A percentile compares a stretch with the other conserved stretches of the same genome.
These are phyloP conservation scores for Lucilia cuprina DNA, from an alignment of 1,140 invertebrate species.

Conservation along the genomic window DNA sequence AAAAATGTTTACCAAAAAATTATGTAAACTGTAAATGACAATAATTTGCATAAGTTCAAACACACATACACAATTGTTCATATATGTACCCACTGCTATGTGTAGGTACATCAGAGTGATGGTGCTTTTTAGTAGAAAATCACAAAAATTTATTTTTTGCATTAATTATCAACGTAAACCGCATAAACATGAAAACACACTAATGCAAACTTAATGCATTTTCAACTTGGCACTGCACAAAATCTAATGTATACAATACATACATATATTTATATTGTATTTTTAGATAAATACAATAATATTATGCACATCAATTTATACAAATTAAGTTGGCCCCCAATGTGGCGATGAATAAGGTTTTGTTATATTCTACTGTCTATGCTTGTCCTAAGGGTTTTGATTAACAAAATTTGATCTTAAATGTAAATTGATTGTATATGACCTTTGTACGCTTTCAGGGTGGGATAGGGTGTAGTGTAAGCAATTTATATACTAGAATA, in stretches of 20 bases:
- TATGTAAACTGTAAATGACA: conserved; percentile 26
- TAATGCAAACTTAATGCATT: conserved; percentile 33
- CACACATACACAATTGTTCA: neutral
- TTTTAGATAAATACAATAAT: neutral
- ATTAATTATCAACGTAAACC: conserved; percentile 31
- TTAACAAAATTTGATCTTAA: too few relatives aligned
- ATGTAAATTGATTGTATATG: too few relatives aligned
- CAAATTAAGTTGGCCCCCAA: too few relatives aligned
- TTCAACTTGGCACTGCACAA: neutral
- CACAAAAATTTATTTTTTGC: conserved; percentile 24
- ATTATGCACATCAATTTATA: neutral
- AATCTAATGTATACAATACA: neutral
- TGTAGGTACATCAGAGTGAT: neutral
- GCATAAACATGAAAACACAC: conserved; percentile 30
- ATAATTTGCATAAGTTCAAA: conserved; percentile 8
- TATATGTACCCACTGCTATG: neutral
- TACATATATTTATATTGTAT: neutral
- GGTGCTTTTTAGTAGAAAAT: neutral
- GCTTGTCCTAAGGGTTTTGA: too few relatives aligned
- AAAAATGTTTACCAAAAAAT: neutral
- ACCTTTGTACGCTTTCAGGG: too few relatives aligned
- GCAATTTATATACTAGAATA: too few relatives aligned
- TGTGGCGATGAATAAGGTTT: too few relatives aligned
- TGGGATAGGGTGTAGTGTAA: too few relatives aligned
- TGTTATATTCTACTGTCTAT: too few relatives aligned